phyloP scores from a whole-genome alignment of 1,140 invertebrate species.

The Heliconius eleuchia region DNA sequence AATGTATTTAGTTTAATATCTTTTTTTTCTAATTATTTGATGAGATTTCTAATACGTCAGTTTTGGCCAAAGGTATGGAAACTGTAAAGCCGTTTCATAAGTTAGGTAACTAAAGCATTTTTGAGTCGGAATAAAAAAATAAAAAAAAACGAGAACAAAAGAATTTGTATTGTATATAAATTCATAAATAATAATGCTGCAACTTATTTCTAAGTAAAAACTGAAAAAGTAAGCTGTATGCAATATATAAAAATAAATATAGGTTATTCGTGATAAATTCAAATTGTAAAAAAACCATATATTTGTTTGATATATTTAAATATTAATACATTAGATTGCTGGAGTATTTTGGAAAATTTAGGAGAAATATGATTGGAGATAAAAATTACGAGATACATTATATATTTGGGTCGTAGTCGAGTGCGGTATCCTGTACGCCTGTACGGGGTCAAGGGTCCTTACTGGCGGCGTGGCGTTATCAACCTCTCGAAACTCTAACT shows the following conservation, averaged over 20 bases:
- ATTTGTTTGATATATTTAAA: slow-evolving; percentile 3
- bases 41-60: too few relatives aligned
- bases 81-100: too few relatives aligned
- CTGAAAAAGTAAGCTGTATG: too few relatives aligned
- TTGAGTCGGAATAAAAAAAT: too few relatives aligned
- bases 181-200: too few relatives aligned
- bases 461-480: neutral
- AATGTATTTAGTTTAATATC: too few relatives aligned
- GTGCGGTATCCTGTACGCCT: slow-evolving; percentile 4
- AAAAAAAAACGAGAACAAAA: too few relatives aligned
- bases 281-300: neutral
- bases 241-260: neutral
- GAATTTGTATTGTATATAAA: too few relatives aligned
- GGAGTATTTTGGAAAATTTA: neutral
- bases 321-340: neutral
- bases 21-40: too few relatives aligned
- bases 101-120: too few relatives aligned
- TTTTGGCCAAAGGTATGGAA: too few relatives aligned
- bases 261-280: neutral
- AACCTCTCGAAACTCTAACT: neutral
- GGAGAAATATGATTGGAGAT: slow-evolving; percentile 8
- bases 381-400: slow-evolving; percentile 9
- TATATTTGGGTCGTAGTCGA: neutral
- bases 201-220: too few relatives aligned
- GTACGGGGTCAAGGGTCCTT: neutral